phyloP scores from a whole-genome alignment of 2,113 vertebrate genomes.

The Dascyllus trimaculatus region DNA sequence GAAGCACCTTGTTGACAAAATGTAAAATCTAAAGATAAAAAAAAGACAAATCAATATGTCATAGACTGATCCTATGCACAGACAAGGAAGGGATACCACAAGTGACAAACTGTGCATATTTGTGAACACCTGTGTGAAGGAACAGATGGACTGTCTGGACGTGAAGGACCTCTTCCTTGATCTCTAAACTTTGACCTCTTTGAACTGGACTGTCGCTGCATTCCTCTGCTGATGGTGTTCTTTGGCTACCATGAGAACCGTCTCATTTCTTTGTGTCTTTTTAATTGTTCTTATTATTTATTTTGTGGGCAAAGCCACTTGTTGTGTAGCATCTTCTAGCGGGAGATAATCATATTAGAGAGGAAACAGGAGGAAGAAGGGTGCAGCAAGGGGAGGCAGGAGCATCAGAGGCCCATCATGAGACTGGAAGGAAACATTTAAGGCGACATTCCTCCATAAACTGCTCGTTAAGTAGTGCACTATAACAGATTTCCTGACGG shows the following conservation, averaged over 20 bases:
- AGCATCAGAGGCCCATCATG: slow-evolving; percentile 40
- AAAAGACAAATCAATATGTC: slow-evolving; percentile 65
- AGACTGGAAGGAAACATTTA: slow-evolving; percentile 36
- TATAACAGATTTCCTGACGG: slow-evolving; percentile 40
- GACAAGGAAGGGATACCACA: slow-evolving; percentile 62
- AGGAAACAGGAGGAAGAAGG: slow-evolving; percentile 61
- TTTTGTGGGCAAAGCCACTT: slow-evolving; percentile 74
- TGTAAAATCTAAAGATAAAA: slow-evolving; percentile 72
- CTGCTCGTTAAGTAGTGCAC: slow-evolving; percentile 42
- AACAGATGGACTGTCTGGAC: slow-evolving; percentile 61
- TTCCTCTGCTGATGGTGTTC: slow-evolving; percentile 73
- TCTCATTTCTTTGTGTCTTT: slow-evolving; percentile 61
- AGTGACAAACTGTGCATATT: slow-evolving; percentile 72
- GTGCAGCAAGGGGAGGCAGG: slow-evolving; percentile 36
- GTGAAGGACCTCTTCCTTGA: slow-evolving; percentile 64
- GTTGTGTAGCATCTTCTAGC: slow-evolving; percentile 82
- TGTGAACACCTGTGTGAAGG: slow-evolving; percentile 69
- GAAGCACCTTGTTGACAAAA: slow-evolving; percentile 91
- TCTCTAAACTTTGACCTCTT: slow-evolving; percentile 76
- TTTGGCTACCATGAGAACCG: slow-evolving; percentile 72
- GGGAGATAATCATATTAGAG: slow-evolving; percentile 83
- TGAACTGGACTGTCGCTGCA: slow-evolving; percentile 67
- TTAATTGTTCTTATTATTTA: slow-evolving; percentile 1
- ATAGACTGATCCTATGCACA: slow-evolving; percentile 77
- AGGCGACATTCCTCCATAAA: slow-evolving; percentile 37